Evolutionary conservation across 2,797 vertebrate genomes (phyloP).

Genomic region (Coluber constrictor): DNA sequence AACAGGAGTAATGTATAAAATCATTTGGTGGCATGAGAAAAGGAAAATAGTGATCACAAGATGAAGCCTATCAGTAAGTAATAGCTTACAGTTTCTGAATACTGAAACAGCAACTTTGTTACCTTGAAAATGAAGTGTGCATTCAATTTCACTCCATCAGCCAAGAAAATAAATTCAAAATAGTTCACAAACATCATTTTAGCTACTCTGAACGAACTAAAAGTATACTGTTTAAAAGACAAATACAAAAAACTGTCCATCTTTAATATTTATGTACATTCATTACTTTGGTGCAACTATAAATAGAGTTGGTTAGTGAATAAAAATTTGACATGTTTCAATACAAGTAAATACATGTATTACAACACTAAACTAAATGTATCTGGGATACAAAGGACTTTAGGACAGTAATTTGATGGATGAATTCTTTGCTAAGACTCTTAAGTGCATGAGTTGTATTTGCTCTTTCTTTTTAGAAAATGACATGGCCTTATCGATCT

Average conservation of each 20-base stretch:
- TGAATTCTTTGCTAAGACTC: background rate
- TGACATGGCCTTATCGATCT: background rate
- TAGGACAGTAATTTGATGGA: background rate
- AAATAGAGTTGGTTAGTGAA: too few relatives aligned
- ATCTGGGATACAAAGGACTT: slow-evolving; percentile 35
- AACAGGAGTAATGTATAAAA: background rate
- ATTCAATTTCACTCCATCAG: background rate
- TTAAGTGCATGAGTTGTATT: background rate
- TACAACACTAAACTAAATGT: background rate
- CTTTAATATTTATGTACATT: background rate
- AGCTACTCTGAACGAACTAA: background rate
- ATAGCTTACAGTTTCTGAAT: background rate
- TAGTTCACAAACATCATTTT: background rate
- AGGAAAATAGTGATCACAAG: background rate
- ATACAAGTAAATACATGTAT: background rate
- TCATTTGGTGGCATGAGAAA: background rate
- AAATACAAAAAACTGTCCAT: background rate
- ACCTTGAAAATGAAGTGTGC: slow-evolving; percentile 2
- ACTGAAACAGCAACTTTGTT: background rate
- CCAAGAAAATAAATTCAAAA: background rate
- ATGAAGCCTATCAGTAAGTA: background rate
- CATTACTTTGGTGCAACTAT: background rate
- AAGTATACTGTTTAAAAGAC: background rate
- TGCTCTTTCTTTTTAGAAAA: background rate
- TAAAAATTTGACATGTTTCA: background rate